phyloP scores from a whole-genome alignment of 2,888 invertebrate species.

The Cerceris ruficornis region DNA sequence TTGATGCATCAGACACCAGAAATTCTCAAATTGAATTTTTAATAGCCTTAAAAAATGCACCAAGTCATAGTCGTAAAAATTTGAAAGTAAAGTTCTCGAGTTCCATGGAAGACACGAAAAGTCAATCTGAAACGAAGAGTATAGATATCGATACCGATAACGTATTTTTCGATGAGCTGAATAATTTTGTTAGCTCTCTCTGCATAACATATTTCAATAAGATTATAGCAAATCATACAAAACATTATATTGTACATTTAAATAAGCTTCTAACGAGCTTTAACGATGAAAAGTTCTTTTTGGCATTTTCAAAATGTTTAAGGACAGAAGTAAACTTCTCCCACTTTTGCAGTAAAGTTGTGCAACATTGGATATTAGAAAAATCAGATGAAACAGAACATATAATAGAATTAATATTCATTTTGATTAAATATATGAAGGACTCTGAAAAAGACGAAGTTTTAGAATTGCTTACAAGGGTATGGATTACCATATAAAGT shows the following conservation, averaged over 20 bases:
- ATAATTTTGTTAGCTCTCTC: conserved; percentile 81
- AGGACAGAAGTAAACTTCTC: conserved; percentile 72
- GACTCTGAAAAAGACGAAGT: conserved; percentile 83
- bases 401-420: conserved; percentile 86
- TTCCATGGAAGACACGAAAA: conserved; percentile 59
- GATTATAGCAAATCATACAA: conserved; percentile 80
- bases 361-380: conserved; percentile 83
- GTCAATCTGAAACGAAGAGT: conserved; percentile 42
- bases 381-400: conserved; percentile 83
- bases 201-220: conserved; percentile 84
- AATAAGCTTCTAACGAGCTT: conserved; percentile 84
- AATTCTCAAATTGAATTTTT: conserved; percentile 82
- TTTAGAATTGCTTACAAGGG: conserved; percentile 84
- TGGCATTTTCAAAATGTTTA: conserved; percentile 78
- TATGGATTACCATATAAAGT: conserved; percentile 71
- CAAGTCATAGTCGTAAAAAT: conserved; percentile 80
- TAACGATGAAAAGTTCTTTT: conserved; percentile 83
- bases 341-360: conserved; percentile 79
- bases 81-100: conserved; percentile 84
- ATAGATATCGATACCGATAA: conserved; percentile 65
- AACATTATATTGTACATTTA: conserved; percentile 83
- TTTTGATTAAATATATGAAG: conserved; percentile 83
- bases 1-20: conserved; percentile 43
- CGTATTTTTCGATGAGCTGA: conserved; percentile 82
- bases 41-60: conserved; percentile 80